Conservation (phyloP, 2,113 vertebrate species). For the Ranitomeya imitator region DNA sequence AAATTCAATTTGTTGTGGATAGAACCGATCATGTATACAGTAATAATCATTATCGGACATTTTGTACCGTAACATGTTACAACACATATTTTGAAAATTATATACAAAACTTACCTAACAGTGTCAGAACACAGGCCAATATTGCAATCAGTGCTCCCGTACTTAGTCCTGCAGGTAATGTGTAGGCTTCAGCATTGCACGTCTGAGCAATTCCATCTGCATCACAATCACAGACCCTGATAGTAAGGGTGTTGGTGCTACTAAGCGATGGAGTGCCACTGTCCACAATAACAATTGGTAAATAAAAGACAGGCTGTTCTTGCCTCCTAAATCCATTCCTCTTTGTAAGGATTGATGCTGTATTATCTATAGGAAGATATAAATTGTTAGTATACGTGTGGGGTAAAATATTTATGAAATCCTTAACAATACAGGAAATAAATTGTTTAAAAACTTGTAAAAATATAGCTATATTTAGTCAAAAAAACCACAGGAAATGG, state of each 20-base stretch:
- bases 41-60: not conserved
- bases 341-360: slow-evolving; percentile 86
- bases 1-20: no score
- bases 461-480: no score
- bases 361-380: slow-evolving; percentile 82
- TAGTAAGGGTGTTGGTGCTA: slow-evolving; percentile 93
- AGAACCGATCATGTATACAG: no score
- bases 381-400: not conserved
- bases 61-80: not conserved
- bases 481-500: no score
- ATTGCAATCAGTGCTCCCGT: slow-evolving; percentile 93
- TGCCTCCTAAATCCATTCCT: slow-evolving; percentile 85
- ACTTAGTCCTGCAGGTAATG: slow-evolving; percentile 87
- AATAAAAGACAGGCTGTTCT: slow-evolving; percentile 85
- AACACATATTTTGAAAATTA: not conserved
- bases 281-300: slow-evolving; percentile 92
- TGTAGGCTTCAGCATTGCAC: slow-evolving; percentile 89
- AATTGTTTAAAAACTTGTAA: no score
- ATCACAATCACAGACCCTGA: slow-evolving; percentile 91
- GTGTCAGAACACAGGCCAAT: slow-evolving; percentile 88
- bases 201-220: slow-evolving; percentile 82
- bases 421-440: not conserved
- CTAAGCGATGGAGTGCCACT: slow-evolving; percentile 90
- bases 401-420: not conserved
- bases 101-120: slow-evolving; percentile 81